Conservation (phyloP, 1,140 invertebrate species). For the Caerostris extrusa region DNA sequence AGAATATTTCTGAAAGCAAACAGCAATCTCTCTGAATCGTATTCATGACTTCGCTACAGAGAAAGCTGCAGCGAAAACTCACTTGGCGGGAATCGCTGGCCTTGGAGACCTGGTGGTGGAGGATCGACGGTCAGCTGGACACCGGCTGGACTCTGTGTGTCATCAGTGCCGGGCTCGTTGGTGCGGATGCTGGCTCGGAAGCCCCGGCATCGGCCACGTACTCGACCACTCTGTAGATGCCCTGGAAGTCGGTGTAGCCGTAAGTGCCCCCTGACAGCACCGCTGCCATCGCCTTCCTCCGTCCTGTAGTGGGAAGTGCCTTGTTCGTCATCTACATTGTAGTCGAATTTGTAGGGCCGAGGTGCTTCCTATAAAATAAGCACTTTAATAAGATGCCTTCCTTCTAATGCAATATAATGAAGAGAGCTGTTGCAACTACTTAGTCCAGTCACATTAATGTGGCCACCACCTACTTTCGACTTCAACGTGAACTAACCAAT, state of each 20-base stretch:
- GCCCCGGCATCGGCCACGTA: constrained; percentile 81
- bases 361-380: constrained; percentile 22
- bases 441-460: too few relatives aligned
- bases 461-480: too few relatives aligned
- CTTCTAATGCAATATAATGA: too few relatives aligned
- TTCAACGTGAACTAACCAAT: too few relatives aligned
- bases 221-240: constrained; percentile 84
- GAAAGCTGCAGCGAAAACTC: too few relatives aligned
- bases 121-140: constrained; percentile 44
- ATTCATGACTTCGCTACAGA: too few relatives aligned
- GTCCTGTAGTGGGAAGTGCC: constrained; percentile 68
- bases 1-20: too few relatives aligned
- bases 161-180: constrained; percentile 69
- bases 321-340: constrained; percentile 41
- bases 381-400: too few relatives aligned
- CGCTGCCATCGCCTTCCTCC: constrained; percentile 84
- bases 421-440: too few relatives aligned
- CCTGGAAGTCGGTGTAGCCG: constrained; percentile 89
- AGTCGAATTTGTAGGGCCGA: constrained; percentile 67
- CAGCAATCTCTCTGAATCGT: too few relatives aligned
- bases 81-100: background rate
- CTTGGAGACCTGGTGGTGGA: constrained; percentile 49
- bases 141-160: constrained; percentile 81
- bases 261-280: constrained; percentile 89
- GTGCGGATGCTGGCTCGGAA: constrained; percentile 66